These are phyloP conservation scores for Doris montereyensis DNA, from an alignment of 2,888 invertebrate species.

Conservation along the genomic window DNA sequence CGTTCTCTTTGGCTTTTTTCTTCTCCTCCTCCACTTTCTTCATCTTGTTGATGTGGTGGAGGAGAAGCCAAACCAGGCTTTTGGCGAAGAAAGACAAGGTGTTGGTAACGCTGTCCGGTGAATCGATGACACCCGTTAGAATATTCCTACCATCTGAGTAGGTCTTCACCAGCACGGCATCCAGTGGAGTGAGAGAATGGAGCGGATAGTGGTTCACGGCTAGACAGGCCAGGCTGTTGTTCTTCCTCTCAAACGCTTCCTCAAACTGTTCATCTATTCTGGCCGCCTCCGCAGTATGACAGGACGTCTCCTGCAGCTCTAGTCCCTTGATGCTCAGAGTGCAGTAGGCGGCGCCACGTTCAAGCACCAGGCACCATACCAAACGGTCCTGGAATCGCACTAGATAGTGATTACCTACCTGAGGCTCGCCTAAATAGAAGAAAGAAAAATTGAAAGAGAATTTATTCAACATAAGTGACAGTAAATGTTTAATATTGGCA, in stretches of 20 bases:
- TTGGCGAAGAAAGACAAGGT: conserved; percentile 69
- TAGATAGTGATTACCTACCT: conserved; percentile 72
- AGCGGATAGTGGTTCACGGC: conserved; percentile 60
- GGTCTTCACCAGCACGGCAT: conserved; percentile 62
- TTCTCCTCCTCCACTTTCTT: conserved; percentile 52
- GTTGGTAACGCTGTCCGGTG: conserved; percentile 66
- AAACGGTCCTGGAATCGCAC: conserved; percentile 75
- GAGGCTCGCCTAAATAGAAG: conserved; percentile 71
- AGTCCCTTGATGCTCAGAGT: conserved; percentile 72
- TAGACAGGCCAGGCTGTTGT: conserved; percentile 47
- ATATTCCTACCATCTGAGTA: conserved; percentile 73
- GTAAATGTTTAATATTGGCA: no score
- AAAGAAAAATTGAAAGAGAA: no score
- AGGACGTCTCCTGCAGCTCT: conserved; percentile 74
- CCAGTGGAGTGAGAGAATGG: conserved; percentile 64
- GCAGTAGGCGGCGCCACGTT: conserved; percentile 71
- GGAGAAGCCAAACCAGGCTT: conserved; percentile 70
- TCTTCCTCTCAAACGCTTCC: conserved; percentile 66
- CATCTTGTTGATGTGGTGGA: conserved; percentile 64
- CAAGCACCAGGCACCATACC: conserved; percentile 73
- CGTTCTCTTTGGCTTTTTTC: conserved; percentile 36
- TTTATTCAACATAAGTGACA: no score
- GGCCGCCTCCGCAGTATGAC: conserved; percentile 74
- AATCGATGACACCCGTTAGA: conserved; percentile 73
- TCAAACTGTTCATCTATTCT: conserved; percentile 74